These are phyloP conservation scores for Indicator maculatus DNA, from an alignment of 2,113 vertebrate species.

Conservation along the genomic window DNA sequence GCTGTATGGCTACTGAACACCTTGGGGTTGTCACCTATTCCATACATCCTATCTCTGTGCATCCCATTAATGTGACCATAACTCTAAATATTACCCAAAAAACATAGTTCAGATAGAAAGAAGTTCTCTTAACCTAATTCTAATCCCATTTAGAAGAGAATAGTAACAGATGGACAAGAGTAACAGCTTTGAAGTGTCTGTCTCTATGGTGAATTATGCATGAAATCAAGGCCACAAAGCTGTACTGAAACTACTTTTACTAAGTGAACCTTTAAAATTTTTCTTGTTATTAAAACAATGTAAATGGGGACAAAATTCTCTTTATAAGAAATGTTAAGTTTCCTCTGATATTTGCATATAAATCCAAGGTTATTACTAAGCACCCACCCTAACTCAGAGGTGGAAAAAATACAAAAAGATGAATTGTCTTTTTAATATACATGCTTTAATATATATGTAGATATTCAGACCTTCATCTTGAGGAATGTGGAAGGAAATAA, in stretches of 20 bases:
- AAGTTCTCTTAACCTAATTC: not conserved
- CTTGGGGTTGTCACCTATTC: not conserved
- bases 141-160: not conserved
- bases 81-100: not conserved
- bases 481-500: constrained; percentile 1
- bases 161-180: not conserved
- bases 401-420: not conserved
- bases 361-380: not conserved
- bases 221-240: not conserved
- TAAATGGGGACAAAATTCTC: not conserved
- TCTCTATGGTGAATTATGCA: not conserved
- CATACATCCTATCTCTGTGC: not conserved
- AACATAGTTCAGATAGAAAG: not conserved
- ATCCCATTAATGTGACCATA: not conserved
- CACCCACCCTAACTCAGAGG: not conserved
- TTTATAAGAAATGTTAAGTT: not conserved
- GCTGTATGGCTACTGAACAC: not conserved
- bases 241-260: not conserved
- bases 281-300: constrained; percentile 2
- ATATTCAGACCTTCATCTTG: not conserved
- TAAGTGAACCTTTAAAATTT: not conserved
- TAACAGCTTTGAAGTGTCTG: not conserved
- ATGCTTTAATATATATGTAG: constrained; percentile 41
- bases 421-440: not conserved
- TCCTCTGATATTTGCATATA: not conserved